Conservation (phyloP, 2,888 invertebrate species). For the Aethes cnicana region DNA sequence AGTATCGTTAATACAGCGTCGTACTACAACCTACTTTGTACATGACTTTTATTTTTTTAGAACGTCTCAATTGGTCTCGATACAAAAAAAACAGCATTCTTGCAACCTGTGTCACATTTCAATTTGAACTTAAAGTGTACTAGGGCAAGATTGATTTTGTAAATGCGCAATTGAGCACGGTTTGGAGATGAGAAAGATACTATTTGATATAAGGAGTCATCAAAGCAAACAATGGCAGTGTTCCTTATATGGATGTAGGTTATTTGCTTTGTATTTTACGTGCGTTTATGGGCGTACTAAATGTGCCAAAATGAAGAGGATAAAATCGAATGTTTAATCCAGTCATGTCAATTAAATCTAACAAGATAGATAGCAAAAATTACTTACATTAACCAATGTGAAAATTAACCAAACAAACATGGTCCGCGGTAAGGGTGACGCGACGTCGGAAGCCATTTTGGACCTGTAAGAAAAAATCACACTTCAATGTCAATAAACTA, state of each 20-base stretch:
- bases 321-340: too few species aligned
- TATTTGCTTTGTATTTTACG: conserved; percentile 5
- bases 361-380: neutral
- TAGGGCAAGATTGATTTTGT: neutral
- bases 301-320: too few species aligned
- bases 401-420: conserved; percentile 68
- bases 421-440: conserved; percentile 68
- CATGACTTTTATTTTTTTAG: conserved; percentile 8
- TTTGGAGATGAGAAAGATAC: neutral
- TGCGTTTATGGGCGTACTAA: too few species aligned
- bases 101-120: neutral
- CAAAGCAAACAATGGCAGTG: conserved; percentile 3
- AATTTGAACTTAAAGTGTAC: neutral
- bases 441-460: conserved; percentile 72
- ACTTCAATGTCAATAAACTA: neutral
- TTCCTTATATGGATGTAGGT: neutral
- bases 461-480: conserved; percentile 60
- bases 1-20: conserved; percentile 2
- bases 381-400: conserved; percentile 72
- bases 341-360: too few species aligned
- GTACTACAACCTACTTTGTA: conserved; percentile 14
- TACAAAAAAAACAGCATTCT: conserved; percentile 2
- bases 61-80: conserved; percentile 9
- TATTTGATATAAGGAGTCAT: neutral
- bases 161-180: neutral